phyloP scores from a whole-genome alignment of 2,113 vertebrate species.

The Aegotheles bennettii region DNA sequence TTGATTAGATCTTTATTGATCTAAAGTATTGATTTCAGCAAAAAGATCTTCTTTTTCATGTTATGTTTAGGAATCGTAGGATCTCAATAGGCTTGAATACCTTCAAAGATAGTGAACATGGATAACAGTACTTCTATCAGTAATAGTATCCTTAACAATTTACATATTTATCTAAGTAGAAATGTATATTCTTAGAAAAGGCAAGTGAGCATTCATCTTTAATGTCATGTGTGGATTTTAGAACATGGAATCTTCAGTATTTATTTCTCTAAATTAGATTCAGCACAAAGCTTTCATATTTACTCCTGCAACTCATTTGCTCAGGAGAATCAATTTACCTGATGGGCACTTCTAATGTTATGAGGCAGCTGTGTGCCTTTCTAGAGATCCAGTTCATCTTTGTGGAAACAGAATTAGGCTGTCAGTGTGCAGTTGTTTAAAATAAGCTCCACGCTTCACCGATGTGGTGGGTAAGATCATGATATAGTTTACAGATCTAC shows the following conservation, averaged over 20 bases:
- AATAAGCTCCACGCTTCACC: not conserved
- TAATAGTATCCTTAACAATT: not conserved
- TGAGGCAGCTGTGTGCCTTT: not conserved
- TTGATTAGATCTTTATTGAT: too few species aligned
- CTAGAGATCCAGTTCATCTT: not conserved
- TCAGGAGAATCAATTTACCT: not conserved
- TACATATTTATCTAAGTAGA: not conserved
- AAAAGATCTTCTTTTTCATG: not conserved
- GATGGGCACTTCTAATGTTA: not conserved
- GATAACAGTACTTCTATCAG: not conserved
- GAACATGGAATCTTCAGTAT: not conserved
- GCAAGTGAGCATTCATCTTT: not conserved
- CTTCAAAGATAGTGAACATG: not conserved
- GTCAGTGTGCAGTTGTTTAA: not conserved
- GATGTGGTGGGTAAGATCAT: slow-evolving; percentile 2
- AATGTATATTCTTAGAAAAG: not conserved
- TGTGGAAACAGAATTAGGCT: not conserved
- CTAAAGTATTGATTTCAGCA: too few species aligned
- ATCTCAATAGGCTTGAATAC: not conserved
- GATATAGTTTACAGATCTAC: not conserved
- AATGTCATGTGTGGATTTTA: not conserved
- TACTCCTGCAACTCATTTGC: not conserved
- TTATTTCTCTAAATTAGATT: not conserved
- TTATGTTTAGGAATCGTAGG: not conserved
- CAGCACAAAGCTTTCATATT: not conserved